These are phyloP conservation scores for Xestia rhomboidea DNA, from an alignment of 2,888 invertebrate species.

Conservation along the genomic window DNA sequence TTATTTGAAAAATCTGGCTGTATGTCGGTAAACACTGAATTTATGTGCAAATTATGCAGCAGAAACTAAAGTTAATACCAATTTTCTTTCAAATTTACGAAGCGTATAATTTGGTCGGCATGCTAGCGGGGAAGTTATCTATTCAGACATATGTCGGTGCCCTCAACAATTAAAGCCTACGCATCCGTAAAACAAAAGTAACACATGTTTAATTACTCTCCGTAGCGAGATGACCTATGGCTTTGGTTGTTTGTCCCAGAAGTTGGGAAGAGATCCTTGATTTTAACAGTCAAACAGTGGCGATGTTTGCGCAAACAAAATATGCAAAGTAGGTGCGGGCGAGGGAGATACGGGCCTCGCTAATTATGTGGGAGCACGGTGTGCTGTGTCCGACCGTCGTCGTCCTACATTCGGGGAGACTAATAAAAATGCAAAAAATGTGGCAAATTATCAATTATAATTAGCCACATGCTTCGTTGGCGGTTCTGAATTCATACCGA, in stretches of 20 bases:
- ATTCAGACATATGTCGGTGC: conserved; percentile 37
- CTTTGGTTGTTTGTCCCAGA: conserved; percentile 76
- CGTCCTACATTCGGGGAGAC: conserved; percentile 84
- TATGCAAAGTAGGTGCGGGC: conserved; percentile 89
- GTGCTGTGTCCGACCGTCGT: conserved; percentile 79
- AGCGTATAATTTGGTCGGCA: conserved; percentile 38
- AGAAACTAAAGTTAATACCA: conserved; percentile 29
- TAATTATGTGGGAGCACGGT: conserved; percentile 89
- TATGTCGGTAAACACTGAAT: conserved; percentile 14
- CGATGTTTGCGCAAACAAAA: conserved; percentile 88
- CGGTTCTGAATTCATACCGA: conserved; percentile 56
- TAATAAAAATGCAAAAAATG: conserved; percentile 88
- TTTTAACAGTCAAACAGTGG: conserved; percentile 88
- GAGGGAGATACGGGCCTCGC: conserved; percentile 84
- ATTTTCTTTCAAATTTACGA: conserved; percentile 38
- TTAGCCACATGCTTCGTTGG: conserved; percentile 76
- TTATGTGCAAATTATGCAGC: conserved; percentile 23
- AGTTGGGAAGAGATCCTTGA: conserved; percentile 85
- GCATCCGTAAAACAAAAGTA: conserved; percentile 67
- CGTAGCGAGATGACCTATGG: conserved; percentile 75
- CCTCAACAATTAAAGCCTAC: conserved; percentile 59
- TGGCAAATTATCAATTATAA: conserved; percentile 88
- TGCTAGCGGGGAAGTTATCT: conserved; percentile 48
- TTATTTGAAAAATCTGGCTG: conserved; percentile 22
- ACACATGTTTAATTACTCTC: conserved; percentile 74